Evolutionary conservation across 2,113 vertebrate genomes (phyloP).

Genomic region (Ardeotis arabs): DNA sequence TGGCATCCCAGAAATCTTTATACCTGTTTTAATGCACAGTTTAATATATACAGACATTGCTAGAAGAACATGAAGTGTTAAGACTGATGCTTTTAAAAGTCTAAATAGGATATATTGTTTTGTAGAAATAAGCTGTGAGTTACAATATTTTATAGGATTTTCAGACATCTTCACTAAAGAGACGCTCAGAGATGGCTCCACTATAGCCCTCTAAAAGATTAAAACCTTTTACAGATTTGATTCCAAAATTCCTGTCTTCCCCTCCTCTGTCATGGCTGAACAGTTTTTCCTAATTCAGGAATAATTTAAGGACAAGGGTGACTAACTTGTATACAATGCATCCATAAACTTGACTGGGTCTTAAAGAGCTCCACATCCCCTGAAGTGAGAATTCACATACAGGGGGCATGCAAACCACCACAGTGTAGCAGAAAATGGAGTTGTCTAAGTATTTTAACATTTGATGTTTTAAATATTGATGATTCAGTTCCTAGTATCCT

Average conservation of each 20-base stretch:
- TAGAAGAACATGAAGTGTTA: neutral
- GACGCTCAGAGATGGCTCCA: neutral
- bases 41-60: neutral
- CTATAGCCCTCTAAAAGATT: neutral
- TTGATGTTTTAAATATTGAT: neutral
- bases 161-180: neutral
- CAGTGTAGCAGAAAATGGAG: neutral
- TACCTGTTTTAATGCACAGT: neutral
- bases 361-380: neutral
- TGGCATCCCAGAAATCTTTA: neutral
- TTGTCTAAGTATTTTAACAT: neutral
- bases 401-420: neutral
- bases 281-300: neutral
- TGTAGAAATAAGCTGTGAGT: neutral
- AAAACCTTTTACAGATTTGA: neutral
- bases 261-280: neutral
- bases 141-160: neutral
- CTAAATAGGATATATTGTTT: neutral
- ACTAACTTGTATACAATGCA: neutral
- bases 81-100: neutral
- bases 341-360: neutral
- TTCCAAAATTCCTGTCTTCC: neutral
- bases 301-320: neutral
- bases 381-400: neutral
- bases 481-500: neutral